Conservation (phyloP, 2,113 vertebrate genomes). For the Megalops atlanticus region DNA sequence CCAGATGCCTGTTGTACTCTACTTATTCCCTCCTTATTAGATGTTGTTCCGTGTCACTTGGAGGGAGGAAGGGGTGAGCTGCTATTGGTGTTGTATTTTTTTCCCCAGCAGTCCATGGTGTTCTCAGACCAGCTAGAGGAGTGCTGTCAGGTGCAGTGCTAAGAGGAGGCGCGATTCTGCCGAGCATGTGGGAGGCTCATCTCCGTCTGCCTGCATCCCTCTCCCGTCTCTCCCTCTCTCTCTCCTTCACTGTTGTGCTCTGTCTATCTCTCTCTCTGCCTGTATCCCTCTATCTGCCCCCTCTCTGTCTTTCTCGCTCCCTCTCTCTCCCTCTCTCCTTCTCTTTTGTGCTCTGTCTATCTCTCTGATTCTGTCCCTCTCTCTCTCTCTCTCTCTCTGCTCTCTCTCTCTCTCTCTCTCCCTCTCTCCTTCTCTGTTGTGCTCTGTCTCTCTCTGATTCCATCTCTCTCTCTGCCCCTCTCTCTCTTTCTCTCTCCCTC, state of each 20-base stretch:
- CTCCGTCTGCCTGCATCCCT: background rate
- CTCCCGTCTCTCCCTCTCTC: slow-evolving; percentile 1
- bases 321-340: background rate
- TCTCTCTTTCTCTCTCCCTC: background rate
- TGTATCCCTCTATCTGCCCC: background rate
- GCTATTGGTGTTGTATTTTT: no score
- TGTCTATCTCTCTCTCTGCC: slow-evolving; percentile 1
- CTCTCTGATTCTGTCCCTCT: slow-evolving; percentile 13
- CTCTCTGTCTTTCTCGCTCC: background rate
- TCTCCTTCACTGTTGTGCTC: background rate
- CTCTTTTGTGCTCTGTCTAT: background rate
- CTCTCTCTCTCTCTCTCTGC: slow-evolving; percentile 11
- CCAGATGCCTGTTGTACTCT: no score
- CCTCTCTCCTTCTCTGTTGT: no score
- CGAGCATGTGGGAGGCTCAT: background rate
- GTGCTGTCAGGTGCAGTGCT: no score
- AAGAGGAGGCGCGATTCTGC: no score
- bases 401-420: background rate
- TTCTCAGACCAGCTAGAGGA: no score
- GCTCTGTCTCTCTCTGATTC: background rate
- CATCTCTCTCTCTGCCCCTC: no score
- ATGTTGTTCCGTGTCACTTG: no score
- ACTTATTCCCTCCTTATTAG: no score
- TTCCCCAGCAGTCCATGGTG: no score
- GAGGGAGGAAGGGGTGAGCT: no score